Evolutionary conservation across 2,797 vertebrate species (phyloP).

Genomic region (Manis pentadactyla): DNA sequence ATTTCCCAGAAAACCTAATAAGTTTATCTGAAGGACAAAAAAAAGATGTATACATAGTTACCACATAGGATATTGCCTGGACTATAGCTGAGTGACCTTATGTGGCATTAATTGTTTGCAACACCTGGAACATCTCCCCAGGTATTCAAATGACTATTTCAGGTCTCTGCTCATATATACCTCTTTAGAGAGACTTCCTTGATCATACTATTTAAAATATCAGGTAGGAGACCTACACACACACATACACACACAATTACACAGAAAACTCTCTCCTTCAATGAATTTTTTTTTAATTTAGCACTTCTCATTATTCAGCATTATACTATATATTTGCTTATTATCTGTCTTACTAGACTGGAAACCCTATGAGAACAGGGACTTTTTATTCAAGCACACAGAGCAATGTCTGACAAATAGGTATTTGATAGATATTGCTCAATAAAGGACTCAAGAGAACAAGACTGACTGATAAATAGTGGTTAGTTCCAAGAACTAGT

Average conservation of each 20-base stretch:
- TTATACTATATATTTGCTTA: constrained; percentile 23
- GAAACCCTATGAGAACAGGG: not conserved
- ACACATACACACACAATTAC: not conserved
- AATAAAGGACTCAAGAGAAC: constrained; percentile 53
- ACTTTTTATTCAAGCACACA: constrained; percentile 18
- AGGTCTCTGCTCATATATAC: constrained; percentile 45
- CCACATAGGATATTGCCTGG: not conserved
- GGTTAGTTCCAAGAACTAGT: not conserved
- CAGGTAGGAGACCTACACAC: not conserved
- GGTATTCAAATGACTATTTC: constrained; percentile 8
- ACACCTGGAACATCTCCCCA: not conserved
- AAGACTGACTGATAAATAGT: constrained; percentile 18
- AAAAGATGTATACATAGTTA: not conserved
- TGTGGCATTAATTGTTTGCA: not conserved
- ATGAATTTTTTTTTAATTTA: constrained; percentile 25
- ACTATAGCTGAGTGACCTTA: not conserved
- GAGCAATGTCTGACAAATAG: constrained; percentile 4
- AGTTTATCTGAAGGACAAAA: constrained; percentile 14
- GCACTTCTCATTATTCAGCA: not conserved
- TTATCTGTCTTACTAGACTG: constrained; percentile 25
- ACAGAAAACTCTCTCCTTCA: not conserved
- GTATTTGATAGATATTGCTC: not conserved
- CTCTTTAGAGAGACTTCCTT: constrained; percentile 38
- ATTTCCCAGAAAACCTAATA: constrained; percentile 25
- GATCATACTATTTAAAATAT: constrained; percentile 48